Evolutionary conservation across 2,797 vertebrate genomes (phyloP), one percentile per base, ranked within the genome.

Genomic region (Silurus aristotelis): DNA sequence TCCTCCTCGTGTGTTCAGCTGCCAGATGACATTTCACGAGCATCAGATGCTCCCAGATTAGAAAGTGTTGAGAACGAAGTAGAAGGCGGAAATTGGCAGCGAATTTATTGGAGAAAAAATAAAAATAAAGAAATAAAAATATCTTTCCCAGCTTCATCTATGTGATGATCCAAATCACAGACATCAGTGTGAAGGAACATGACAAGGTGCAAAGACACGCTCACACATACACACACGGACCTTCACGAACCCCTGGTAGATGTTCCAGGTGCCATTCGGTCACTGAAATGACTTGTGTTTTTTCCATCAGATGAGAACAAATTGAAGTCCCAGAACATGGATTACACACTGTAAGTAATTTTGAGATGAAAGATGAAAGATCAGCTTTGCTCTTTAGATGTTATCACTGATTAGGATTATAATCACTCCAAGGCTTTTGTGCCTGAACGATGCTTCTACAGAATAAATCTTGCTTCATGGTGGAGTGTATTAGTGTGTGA

Each of bases 401-500:
- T 43, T 78, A 60, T 78, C 60, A 31, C 5, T 78, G 75, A 27
- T 78, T 13, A 61, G 75, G 56, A 61, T 61, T 43, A 38, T 61
- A 78, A 78, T 77, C 73, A 31, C 27, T 20, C 55, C 17, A 12
- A 58, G 55, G 55, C 73, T 76, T 76, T 76, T 58, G 73, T 12
- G 55, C 56, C 75, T 61, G 56, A 22, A 78, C 22, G 75, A 56
- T 27, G 52, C n/a, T 76, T 56, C n/a, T 56, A 17, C 52, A 1
- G 25, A 14, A 61, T 78, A 20, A 77, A 60, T 20, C 25, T 77
- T 31, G 52, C 73, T 56, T 76, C 72, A 76, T 76, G 14, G 27
- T 3, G 17, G 9, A 20, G 72, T 75, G 25, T 77, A 58, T 75
- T 75, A 76, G 52, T 10, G 25, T 27, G 48, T 27, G 48, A 55